These are phyloP conservation scores for Cybosia mesomella DNA, from an alignment of 2,888 invertebrate species.

Conservation along the genomic window DNA sequence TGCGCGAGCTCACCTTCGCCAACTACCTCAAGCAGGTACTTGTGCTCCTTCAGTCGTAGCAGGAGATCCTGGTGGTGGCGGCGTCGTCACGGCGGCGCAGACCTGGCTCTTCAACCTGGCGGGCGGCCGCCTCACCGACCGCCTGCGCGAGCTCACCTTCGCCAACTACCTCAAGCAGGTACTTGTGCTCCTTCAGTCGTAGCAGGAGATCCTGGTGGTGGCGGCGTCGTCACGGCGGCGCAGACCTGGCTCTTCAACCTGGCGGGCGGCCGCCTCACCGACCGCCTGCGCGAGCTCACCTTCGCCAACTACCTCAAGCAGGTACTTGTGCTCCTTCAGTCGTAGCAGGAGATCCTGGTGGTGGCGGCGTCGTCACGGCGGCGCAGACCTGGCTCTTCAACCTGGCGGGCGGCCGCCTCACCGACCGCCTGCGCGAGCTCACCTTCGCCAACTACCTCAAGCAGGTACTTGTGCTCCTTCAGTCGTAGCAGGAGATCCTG, in stretches of 20 bases:
- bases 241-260: conserved; percentile 91
- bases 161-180: conserved; percentile 86
- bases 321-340: too few species aligned
- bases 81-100: conserved; percentile 89
- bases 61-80: conserved; percentile 90
- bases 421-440: conserved; percentile 86
- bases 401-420: conserved; percentile 91
- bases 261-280: conserved; percentile 91
- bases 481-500: too few species aligned
- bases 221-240: conserved; percentile 89
- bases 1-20: conserved; percentile 75
- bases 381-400: conserved; percentile 91
- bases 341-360: too few species aligned
- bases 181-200: too few species aligned
- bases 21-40: conserved; percentile 87
- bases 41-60: too few species aligned
- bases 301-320: conserved; percentile 86
- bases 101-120: conserved; percentile 91
- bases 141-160: conserved; percentile 81
- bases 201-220: too few species aligned
- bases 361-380: conserved; percentile 89
- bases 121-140: conserved; percentile 91
- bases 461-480: too few species aligned
- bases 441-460: conserved; percentile 84
- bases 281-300: conserved; percentile 82